Conservation (phyloP, 2,113 vertebrate species). For the Motacilla alba region DNA sequence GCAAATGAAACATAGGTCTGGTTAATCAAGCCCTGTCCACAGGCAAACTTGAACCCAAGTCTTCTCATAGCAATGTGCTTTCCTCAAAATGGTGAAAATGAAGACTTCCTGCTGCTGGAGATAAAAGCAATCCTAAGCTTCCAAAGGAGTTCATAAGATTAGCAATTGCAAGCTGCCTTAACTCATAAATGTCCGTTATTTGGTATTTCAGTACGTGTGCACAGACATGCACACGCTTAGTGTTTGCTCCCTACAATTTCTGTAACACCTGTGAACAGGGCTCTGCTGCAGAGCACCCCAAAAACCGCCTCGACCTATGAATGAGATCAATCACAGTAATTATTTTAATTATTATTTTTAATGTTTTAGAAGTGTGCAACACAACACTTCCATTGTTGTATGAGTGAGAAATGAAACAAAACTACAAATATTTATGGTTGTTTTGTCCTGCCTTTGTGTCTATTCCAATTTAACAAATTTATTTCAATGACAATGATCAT, state of each 20-base stretch:
- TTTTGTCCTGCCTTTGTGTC: not conserved
- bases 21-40: constrained; percentile 53
- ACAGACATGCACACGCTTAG: constrained; percentile 45
- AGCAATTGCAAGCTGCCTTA: constrained; percentile 68
- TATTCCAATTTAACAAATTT: not conserved
- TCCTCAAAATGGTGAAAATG: constrained; percentile 24
- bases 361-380: not conserved
- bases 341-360: not conserved
- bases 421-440: not conserved
- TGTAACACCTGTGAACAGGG: not conserved
- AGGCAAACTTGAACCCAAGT: constrained; percentile 41
- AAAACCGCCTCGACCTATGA: not conserved
- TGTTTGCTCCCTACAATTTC: constrained; percentile 59
- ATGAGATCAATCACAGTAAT: not conserved
- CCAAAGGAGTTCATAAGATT: constrained; percentile 14
- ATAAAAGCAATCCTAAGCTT: constrained; percentile 31
- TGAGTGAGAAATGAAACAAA: not conserved
- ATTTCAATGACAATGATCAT: not conserved
- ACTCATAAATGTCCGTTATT: constrained; percentile 40
- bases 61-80: constrained; percentile 31
- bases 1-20: constrained; percentile 10
- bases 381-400: not conserved
- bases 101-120: constrained; percentile 37
- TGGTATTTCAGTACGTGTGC: not conserved
- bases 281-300: not conserved